A percentile compares a stretch with the other conserved stretches of the same genome.
These are phyloP conservation scores for Oxyura jamaicensis DNA, from an alignment of 2,113 vertebrate genomes.

Conservation along the genomic window DNA sequence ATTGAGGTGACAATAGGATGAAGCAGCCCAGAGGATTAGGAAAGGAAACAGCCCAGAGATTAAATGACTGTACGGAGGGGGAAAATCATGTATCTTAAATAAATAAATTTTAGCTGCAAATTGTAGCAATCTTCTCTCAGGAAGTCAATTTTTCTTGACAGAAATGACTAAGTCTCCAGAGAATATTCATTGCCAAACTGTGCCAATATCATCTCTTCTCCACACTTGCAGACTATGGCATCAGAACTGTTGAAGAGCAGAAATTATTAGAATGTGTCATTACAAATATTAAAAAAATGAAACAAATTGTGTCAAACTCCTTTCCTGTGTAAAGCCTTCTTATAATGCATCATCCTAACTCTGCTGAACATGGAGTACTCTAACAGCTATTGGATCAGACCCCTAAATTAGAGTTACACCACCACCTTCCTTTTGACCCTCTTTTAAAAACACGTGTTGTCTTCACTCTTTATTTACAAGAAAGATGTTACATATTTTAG, in stretches of 20 bases:
- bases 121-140: neutral
- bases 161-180: neutral
- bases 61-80: neutral
- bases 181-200: neutral
- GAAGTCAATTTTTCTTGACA: neutral
- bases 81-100: neutral
- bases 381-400: neutral
- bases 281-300: neutral
- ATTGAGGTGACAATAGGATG: neutral
- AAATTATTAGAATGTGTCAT: neutral
- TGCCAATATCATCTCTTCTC: neutral
- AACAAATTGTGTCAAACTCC: neutral
- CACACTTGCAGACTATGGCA: neutral
- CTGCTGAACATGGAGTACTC: neutral
- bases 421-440: neutral
- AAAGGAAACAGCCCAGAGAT: neutral
- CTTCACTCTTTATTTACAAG: neutral
- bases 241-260: neutral
- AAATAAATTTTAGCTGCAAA: neutral
- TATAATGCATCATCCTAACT: neutral
- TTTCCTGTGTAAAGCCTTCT: neutral
- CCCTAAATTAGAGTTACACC: neutral
- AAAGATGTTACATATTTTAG: neutral
- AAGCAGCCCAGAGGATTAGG: no score
- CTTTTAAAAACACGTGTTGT: neutral